Conservation (phyloP, 2,888 invertebrate genomes). For the Rhingia rostrata region DNA sequence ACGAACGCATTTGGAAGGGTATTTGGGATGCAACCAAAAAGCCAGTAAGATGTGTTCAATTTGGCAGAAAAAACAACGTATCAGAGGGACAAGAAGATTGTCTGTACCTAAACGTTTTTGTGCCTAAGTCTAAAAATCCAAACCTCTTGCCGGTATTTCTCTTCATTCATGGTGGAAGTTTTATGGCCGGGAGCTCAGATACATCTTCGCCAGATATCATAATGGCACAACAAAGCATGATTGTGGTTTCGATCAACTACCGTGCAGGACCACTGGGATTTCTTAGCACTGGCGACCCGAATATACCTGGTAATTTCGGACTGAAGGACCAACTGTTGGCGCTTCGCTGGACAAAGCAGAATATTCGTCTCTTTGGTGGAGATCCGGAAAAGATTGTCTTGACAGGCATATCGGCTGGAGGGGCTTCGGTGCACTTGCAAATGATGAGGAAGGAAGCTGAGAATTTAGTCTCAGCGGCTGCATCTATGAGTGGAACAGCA, state of each 20-base stretch:
- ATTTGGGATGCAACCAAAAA: constrained; percentile 24
- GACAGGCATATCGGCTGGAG: constrained; percentile 89
- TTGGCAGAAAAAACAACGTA: neutral
- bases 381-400: constrained; percentile 87
- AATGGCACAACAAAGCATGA: constrained; percentile 85
- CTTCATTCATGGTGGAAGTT: constrained; percentile 87
- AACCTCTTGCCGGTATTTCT: constrained; percentile 85
- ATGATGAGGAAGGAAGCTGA: constrained; percentile 81
- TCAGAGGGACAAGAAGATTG: constrained; percentile 86
- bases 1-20: constrained; percentile 2
- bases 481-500: constrained; percentile 87
- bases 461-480: constrained; percentile 22
- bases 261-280: constrained; percentile 88
- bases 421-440: constrained; percentile 89
- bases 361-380: constrained; percentile 88
- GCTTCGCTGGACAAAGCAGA: constrained; percentile 87
- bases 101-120: constrained; percentile 85
- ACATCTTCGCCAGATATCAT: constrained; percentile 77
- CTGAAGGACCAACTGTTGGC: constrained; percentile 89
- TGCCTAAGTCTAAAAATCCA: constrained; percentile 81
- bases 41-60: constrained; percentile 25
- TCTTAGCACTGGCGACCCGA: constrained; percentile 87
- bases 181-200: constrained; percentile 86
- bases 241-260: constrained; percentile 87
- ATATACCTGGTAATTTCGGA: constrained; percentile 88